Evolutionary conservation across 1,140 invertebrate species (phyloP).

Genomic region (Drosophila micromelanica): DNA sequence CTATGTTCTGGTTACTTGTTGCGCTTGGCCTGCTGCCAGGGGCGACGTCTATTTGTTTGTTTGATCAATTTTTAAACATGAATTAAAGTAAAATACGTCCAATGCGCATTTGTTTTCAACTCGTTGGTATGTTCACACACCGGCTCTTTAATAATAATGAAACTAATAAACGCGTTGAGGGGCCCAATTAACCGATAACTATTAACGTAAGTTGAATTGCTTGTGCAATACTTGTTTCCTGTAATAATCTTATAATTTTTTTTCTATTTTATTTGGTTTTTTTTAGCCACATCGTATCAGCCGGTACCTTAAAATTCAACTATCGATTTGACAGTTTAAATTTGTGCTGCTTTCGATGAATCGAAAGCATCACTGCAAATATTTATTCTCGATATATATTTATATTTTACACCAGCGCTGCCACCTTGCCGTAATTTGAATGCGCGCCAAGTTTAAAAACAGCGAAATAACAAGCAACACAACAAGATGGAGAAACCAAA

Average conservation of each 20-base stretch:
- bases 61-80: slow-evolving; percentile 58
- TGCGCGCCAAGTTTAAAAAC: slow-evolving; percentile 40
- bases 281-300: slow-evolving; percentile 13
- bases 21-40: slow-evolving; percentile 50
- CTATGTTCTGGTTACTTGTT: slow-evolving; percentile 29
- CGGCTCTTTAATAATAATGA: slow-evolving; percentile 20
- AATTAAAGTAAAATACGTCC: slow-evolving; percentile 31
- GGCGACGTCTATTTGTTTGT: slow-evolving; percentile 49
- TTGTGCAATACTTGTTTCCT: slow-evolving; percentile 46
- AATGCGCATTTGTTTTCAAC: slow-evolving; percentile 59
- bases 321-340: slow-evolving; percentile 30
- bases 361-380: slow-evolving; percentile 32
- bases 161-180: slow-evolving; percentile 37
- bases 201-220: slow-evolving; percentile 27
- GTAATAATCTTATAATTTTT: slow-evolving; percentile 14
- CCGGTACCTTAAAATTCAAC: slow-evolving; percentile 1
- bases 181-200: slow-evolving; percentile 32
- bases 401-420: slow-evolving; percentile 28
- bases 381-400: slow-evolving; percentile 33
- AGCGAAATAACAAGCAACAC: neutral
- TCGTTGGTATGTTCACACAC: slow-evolving; percentile 40
- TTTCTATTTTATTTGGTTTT: slow-evolving; percentile 7
- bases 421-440: slow-evolving; percentile 10
- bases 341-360: slow-evolving; percentile 39
- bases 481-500: slow-evolving; percentile 60